Evolutionary conservation across 2,797 vertebrate species (phyloP), one percentile per base, ranked within the genome.

Genomic region (Sphenopsis melanotis): DNA sequence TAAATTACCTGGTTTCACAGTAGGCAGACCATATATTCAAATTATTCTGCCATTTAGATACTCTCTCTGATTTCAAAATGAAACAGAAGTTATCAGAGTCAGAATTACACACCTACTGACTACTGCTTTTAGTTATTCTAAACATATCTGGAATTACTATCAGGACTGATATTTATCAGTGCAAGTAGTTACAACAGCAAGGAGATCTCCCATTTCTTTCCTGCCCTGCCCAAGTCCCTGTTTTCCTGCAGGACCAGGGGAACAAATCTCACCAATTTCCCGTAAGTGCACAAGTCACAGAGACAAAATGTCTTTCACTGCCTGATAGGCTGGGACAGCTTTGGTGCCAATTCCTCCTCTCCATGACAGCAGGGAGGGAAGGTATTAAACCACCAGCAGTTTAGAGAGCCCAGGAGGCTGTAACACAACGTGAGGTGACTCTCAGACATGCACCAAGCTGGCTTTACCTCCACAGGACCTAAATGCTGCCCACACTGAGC

Each of bases 1-100:
- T 89, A 92, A 93, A 94, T 88, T 24, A 90, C 49, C 32, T 2
- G 1, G 27, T 76, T 90, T 94, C 93, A 70, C 78, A 87, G n/a
- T 42, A 92, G 83, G 90, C 64, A 97, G 81, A 91, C 79, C 22
- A n/a, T 64, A 89, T 84, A 69, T 90, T 83, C 63, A 89, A 92
- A 87, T 93, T 93, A 71, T 49, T 88, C n/a, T 82, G 64, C 39
- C 49, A 78, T 80, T 95, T 85, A 84, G 85, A 93, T 87, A 80
- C 64, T 83, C 78, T 16, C 86, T 70, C 79, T 76, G 78, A 91
- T 89, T 94, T 80, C 57, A 86, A 94, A 95, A 93, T 68, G 18
- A 96, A 93, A 87, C 39, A 77, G 72, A 96, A 83, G 64, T 50
- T 89, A 86, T 70, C 70, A 44, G n/a, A 94, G 55, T 47, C 49